Evolutionary conservation across 2,113 vertebrate genomes (phyloP), one percentile per base, ranked within the genome.

Genomic region (Urocitellus parryii): DNA sequence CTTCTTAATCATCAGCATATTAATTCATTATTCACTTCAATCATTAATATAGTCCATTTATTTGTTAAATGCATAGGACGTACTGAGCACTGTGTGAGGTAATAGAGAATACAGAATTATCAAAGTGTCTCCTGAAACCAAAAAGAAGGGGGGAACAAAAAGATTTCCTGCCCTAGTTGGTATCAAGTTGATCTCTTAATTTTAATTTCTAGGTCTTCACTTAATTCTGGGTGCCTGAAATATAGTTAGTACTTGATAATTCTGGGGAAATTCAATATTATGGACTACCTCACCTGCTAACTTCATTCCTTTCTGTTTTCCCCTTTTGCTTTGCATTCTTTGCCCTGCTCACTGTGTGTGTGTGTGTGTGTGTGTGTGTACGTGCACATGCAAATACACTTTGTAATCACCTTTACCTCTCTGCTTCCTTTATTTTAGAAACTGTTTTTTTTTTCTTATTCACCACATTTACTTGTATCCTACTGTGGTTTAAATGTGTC

Each of bases 221-320:
- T 88, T 51, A 72, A 72, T 87, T 88, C 25, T 86, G 17, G 3
- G 51, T 89, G 45, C 24, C 17, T 87, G 72, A 48, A 83, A 32
- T 87, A 48, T 20, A 74, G 53, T 32, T 65, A 48, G 67, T 74
- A 18, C 8, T 27, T 34, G 39, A 0, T 32, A 37, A 53, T 37
- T 90, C 76, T 68, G 56, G 78, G 86, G 93, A 84, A 76, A 79
- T 82, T 58, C 82, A 78, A 29, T 76, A 81, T 17, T 22, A 70
- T 3, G 0, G 3, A n/a, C 39, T 77, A 84, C 84, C 79, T 72
- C 83, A 24, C 45, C 82, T 53, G 8, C 29, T 45, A 1, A 25
- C 67, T 37, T 70, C 53, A 27, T 24, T 95, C 37, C 42, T 77
- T 77, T 88, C 51, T 42, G 25, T 1, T 58, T 88, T 82, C 18